phyloP scores from a whole-genome alignment of 2,888 invertebrate genomes.

The Micoletzkya japonica region DNA sequence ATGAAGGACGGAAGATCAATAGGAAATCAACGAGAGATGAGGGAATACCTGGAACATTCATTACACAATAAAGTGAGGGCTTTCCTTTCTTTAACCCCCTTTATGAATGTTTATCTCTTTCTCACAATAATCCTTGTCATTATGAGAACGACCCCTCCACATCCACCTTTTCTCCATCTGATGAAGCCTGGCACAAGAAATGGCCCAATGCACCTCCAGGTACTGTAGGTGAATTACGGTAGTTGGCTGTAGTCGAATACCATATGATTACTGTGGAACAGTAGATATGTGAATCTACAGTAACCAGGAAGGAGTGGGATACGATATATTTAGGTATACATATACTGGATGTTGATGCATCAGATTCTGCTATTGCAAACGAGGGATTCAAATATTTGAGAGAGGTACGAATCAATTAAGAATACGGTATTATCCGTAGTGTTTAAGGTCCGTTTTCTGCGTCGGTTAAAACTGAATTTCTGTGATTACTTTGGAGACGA shows the following conservation, averaged over 20 bases:
- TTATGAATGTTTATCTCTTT: no score
- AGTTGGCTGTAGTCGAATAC: background rate
- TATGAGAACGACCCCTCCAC: background rate
- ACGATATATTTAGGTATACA: background rate
- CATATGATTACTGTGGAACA: background rate
- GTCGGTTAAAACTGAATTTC: slow-evolving; percentile 55
- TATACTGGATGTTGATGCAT: slow-evolving; percentile 50
- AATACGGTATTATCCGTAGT: background rate
- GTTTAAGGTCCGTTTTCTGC: slow-evolving; percentile 39
- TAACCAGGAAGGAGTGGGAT: background rate
- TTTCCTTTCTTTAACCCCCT: no score
- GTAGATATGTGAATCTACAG: no score
- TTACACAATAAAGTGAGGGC: no score
- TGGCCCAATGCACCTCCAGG: slow-evolving; percentile 41
- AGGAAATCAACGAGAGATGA: slow-evolving; percentile 49
- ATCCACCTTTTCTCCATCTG: background rate
- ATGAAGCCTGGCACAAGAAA: slow-evolving; percentile 8
- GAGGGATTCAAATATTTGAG: slow-evolving; percentile 56
- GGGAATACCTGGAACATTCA: slow-evolving; percentile 44
- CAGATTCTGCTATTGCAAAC: slow-evolving; percentile 58
- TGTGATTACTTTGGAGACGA: slow-evolving; percentile 61
- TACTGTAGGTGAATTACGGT: background rate
- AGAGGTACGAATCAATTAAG: slow-evolving; percentile 29
- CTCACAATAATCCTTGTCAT: no score
- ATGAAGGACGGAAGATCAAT: slow-evolving; percentile 52